Evolutionary conservation across 2,113 vertebrate genomes (phyloP).

Genomic region (Podarcis cretensis): DNA sequence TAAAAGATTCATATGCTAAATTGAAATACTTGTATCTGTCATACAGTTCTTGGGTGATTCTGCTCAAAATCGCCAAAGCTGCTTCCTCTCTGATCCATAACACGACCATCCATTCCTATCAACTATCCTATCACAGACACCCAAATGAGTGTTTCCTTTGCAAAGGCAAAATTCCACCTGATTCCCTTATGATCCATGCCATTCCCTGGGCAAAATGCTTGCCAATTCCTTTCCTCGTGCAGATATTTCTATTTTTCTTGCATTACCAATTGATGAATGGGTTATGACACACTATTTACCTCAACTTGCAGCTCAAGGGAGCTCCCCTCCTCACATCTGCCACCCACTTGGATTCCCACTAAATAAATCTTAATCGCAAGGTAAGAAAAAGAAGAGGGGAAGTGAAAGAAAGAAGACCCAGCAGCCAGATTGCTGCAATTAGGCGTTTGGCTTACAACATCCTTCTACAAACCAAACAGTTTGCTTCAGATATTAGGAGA

Average conservation of each 20-base stretch:
- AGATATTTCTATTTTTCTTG: slow-evolving; percentile 57
- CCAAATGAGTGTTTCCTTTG: slow-evolving; percentile 51
- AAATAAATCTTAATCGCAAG: slow-evolving; percentile 69
- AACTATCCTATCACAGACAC: slow-evolving; percentile 48
- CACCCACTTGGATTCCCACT: slow-evolving; percentile 63
- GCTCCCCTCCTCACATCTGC: slow-evolving; percentile 65
- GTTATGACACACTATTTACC: slow-evolving; percentile 74
- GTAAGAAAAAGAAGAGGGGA: slow-evolving; percentile 54
- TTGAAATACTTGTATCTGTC: background rate
- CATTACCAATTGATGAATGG: slow-evolving; percentile 74
- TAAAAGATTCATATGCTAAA: slow-evolving; percentile 24
- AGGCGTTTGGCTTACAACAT: slow-evolving; percentile 30
- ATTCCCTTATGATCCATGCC: slow-evolving; percentile 38
- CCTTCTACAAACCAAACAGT: background rate
- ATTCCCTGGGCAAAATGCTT: slow-evolving; percentile 59
- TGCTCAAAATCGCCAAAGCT: slow-evolving; percentile 34
- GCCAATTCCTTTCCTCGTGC: slow-evolving; percentile 42
- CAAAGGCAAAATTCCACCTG: slow-evolving; percentile 42
- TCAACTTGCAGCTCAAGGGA: slow-evolving; percentile 65
- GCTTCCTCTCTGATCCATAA: slow-evolving; percentile 54
- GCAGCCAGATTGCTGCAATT: background rate
- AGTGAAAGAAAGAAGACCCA: slow-evolving; percentile 24
- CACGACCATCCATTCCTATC: slow-evolving; percentile 44
- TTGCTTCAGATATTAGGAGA: background rate
- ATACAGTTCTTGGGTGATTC: slow-evolving; percentile 57